These are phyloP conservation scores for Chironex yamaguchii DNA, from an alignment of 30 jellyfish, hydroid and myxozoan species.

Conservation along the genomic window DNA sequence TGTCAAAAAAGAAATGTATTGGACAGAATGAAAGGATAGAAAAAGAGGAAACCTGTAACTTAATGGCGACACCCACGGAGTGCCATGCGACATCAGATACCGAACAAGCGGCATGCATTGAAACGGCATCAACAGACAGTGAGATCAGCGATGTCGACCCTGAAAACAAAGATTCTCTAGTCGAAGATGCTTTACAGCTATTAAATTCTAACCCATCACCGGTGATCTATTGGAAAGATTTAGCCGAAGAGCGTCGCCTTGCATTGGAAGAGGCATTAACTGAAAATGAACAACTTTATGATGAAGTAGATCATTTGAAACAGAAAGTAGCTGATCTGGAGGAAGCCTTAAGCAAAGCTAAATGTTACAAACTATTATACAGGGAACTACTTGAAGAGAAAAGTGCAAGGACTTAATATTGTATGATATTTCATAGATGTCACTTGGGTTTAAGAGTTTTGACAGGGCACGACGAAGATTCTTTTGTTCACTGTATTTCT, in stretches of 20 bases:
- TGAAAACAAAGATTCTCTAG: slow-evolving; percentile 44
- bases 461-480: too few species aligned
- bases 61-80: neutral
- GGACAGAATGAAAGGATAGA: neutral
- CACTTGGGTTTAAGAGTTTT: too few species aligned
- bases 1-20: too few species aligned
- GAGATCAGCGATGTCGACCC: slow-evolving; percentile 8
- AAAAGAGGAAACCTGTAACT: neutral
- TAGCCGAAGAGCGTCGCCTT: slow-evolving; percentile 86
- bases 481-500: too few species aligned
- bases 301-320: slow-evolving; percentile 59
- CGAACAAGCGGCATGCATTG: neutral
- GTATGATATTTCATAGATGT: too few species aligned
- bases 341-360: slow-evolving; percentile 77
- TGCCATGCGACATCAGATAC: neutral
- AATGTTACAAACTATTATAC: slow-evolving; percentile 71
- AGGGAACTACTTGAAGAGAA: slow-evolving; percentile 20
- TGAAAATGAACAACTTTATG: slow-evolving; percentile 87
- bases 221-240: slow-evolving; percentile 72
- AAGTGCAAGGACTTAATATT: too few species aligned
- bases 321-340: slow-evolving; percentile 56
- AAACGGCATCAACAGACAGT: neutral
- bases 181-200: slow-evolving; percentile 78
- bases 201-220: slow-evolving; percentile 78
- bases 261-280: slow-evolving; percentile 90